phyloP scores from a whole-genome alignment of 2,113 vertebrate species.

The Zootoca vivipara region DNA sequence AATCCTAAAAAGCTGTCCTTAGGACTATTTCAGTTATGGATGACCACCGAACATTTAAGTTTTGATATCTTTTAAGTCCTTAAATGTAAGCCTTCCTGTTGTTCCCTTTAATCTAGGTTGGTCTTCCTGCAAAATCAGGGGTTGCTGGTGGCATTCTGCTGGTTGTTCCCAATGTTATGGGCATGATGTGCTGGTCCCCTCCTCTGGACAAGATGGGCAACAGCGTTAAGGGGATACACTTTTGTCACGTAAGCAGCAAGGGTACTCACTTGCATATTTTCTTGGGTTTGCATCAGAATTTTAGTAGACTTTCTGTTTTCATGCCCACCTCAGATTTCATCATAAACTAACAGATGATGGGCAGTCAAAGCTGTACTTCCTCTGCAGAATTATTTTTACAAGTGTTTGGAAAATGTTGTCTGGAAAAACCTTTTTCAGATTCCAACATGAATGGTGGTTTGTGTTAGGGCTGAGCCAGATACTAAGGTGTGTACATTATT shows the following conservation, averaged over 20 bases:
- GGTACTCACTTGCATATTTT: not conserved
- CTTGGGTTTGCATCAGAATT: not conserved
- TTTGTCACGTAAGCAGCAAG: constrained; percentile 88
- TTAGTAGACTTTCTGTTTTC: not conserved
- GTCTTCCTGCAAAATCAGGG: constrained; percentile 95
- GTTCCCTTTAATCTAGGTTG: constrained; percentile 81
- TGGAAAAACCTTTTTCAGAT: not conserved
- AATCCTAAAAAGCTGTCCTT: not conserved
- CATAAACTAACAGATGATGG: not conserved
- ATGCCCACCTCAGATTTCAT: not conserved
- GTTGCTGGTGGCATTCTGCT: constrained; percentile 95
- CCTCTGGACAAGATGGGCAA: constrained; percentile 98
- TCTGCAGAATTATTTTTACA: not conserved
- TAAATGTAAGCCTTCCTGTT: not conserved
- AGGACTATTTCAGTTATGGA: not conserved
- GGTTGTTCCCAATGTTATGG: constrained; percentile 99
- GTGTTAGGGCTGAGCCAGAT: not conserved
- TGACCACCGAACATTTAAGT: not conserved
- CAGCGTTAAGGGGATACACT: constrained; percentile 97
- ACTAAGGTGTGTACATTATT: not conserved
- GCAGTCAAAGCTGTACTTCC: not conserved
- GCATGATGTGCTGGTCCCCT: constrained; percentile 99
- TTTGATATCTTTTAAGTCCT: too few relatives aligned
- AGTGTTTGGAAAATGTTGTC: not conserved
- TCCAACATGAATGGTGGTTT: not conserved